These are phyloP conservation scores for Erpornis zantholeuca DNA, from an alignment of 2,113 vertebrate genomes.

Conservation along the genomic window DNA sequence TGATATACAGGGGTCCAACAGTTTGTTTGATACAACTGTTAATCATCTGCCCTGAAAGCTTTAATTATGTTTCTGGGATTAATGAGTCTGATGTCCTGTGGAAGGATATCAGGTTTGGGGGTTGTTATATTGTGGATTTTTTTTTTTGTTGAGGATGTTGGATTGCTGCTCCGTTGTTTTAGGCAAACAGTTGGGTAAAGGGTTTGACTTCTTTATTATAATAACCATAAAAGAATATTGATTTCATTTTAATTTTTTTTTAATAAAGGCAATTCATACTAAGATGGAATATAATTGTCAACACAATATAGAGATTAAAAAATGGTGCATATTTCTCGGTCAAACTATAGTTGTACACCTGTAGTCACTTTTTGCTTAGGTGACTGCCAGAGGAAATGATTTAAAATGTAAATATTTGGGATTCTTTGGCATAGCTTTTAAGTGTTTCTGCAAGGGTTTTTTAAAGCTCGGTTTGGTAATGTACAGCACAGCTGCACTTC, in stretches of 20 bases:
- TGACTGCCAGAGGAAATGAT: background rate
- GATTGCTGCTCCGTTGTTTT: background rate
- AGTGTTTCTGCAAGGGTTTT: background rate
- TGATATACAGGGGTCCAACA: background rate
- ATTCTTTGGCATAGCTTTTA: background rate
- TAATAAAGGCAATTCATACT: background rate
- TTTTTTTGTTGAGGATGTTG: background rate
- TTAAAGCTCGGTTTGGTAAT: rapidly evolving
- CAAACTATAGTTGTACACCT: background rate
- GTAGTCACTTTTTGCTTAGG: background rate
- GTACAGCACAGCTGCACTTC: background rate
- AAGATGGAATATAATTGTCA: background rate
- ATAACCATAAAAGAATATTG: background rate
- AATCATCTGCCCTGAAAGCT: conserved; percentile 6
- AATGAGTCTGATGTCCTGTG: background rate
- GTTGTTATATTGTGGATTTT: background rate
- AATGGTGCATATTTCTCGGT: background rate
- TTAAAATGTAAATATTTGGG: background rate
- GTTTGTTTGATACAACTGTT: conserved; percentile 26
- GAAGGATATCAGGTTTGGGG: background rate
- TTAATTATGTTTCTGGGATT: conserved; percentile 16
- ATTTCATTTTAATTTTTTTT: background rate
- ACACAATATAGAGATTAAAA: background rate
- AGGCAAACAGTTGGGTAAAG: background rate
- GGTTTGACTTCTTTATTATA: background rate